Base-by-base conservation (phyloP, 1,140 invertebrate genomes). In the Orchestia grillus region DNA sequence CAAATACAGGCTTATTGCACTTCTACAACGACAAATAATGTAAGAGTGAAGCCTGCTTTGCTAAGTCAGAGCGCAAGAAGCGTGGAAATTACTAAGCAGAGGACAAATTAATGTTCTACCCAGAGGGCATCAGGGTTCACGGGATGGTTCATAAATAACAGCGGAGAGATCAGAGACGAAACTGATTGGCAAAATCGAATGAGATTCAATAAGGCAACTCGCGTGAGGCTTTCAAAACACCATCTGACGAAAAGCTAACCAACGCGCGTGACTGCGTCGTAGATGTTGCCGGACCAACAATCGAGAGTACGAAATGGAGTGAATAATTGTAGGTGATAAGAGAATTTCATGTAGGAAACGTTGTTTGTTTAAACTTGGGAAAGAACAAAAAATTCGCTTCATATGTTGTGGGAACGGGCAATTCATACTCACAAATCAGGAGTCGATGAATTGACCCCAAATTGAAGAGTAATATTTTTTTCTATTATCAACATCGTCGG, bases 11-110 rank as follows among this genome's bases (percentile, higher is more conserved):
- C 44, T 94, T 45, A 44, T 44, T 11, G 40, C 40, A 19, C 88
- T 42, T 94, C 43, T 15, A 94, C 45, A 94, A 94, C 40, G 92
- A 94, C 43, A 94, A 94, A 94, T 94, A 94, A 94, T 94, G 41
- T 47, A 44, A 44, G 92, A 42, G 16, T n/a, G 47, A 94, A 19
- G 36, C 16, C 88, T 91, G 92, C n/a, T 94, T 94, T 45, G 92
- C 44, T 94, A 94, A 94, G 92, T 47, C 43, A 94, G 44, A 94
- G 40, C 19, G 92, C 92, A 94, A 94, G 43, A 47, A 94, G 92
- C 43, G 92, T 94, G 92, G 43, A 94, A 45, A 94, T 94, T 94
- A 94, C 44, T 94, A 94, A 94, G 92, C 44, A 94, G 44, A n/a
- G 92, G 41, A 94, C 92, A 94, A 94, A 94, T 94, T 94, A 45